Conservation (phyloP, 53 echinoderm and acorn worm genomes). For the Paelopatides confundens region DNA sequence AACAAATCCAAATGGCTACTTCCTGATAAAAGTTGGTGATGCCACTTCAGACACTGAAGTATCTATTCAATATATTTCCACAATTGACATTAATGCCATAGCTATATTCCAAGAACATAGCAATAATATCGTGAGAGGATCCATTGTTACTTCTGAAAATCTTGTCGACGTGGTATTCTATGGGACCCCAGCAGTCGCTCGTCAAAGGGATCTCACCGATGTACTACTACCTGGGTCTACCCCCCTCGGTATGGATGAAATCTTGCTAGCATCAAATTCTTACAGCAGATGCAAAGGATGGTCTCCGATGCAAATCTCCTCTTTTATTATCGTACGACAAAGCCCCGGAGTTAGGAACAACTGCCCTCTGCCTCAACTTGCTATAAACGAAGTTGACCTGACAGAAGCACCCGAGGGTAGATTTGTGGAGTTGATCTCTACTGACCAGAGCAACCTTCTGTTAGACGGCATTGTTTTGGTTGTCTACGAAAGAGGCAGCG, state of each 20-base stretch:
- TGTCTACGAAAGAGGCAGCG: slow-evolving; percentile 60
- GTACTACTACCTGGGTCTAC: slow-evolving; percentile 47
- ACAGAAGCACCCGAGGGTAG: background rate
- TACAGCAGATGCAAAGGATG: slow-evolving; percentile 73
- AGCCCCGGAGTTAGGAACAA: slow-evolving; percentile 65
- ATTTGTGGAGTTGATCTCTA: slow-evolving; percentile 89
- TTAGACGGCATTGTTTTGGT: slow-evolving; percentile 82
- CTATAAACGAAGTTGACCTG: slow-evolving; percentile 89
- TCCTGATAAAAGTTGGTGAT: slow-evolving; percentile 66
- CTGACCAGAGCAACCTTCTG: slow-evolving; percentile 67
- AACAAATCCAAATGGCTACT: slow-evolving; percentile 76
- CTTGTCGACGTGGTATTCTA: slow-evolving; percentile 90
- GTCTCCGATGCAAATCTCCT: slow-evolving; percentile 40
- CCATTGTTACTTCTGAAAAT: slow-evolving; percentile 62
- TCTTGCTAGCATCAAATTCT: slow-evolving; percentile 7
- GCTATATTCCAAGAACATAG: slow-evolving; percentile 70
- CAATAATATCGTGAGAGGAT: slow-evolving; percentile 21
- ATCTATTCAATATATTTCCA: slow-evolving; percentile 40
- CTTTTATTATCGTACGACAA: slow-evolving; percentile 52
- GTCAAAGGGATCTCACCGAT: slow-evolving; percentile 55
- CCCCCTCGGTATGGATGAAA: slow-evolving; percentile 38
- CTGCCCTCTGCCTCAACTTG: slow-evolving; percentile 70
- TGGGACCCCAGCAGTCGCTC: slow-evolving; percentile 37
- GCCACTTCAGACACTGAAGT: slow-evolving; percentile 47
- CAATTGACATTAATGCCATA: slow-evolving; percentile 70